phyloP scores from a whole-genome alignment of 1,140 invertebrate genomes.

The Lanistes nyassanus region DNA sequence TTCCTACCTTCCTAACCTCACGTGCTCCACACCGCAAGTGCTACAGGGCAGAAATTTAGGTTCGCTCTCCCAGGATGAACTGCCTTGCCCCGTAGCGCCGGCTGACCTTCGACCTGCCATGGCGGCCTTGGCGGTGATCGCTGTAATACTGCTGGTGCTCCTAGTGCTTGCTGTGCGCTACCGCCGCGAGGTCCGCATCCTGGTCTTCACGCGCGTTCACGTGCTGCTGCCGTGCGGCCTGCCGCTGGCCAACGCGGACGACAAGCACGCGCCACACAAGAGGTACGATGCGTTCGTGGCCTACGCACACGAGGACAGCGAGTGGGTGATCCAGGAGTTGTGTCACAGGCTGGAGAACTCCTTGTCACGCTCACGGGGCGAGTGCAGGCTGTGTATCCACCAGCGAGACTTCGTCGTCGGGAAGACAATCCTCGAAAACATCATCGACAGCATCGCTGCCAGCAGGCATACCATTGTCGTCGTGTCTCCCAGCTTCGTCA shows the following conservation, averaged over 20 bases:
- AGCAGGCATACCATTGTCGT: conserved; percentile 90
- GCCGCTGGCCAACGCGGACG: neutral
- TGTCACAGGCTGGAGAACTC: conserved; percentile 38
- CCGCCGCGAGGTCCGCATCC: conserved; percentile 39
- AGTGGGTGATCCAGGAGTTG: conserved; percentile 47
- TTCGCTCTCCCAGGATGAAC: neutral
- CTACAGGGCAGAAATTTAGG: neutral
- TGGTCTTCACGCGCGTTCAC: conserved; percentile 40
- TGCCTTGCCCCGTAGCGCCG: neutral
- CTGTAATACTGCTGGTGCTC: neutral
- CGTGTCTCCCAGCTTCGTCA: conserved; percentile 89
- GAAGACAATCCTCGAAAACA: conserved; percentile 81
- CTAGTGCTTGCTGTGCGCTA: conserved; percentile 14
- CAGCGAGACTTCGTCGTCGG: conserved; percentile 54
- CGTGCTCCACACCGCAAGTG: neutral
- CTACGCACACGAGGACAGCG: conserved; percentile 44
- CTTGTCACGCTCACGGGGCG: neutral
- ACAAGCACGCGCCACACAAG: conserved; percentile 24
- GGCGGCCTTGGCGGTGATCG: conserved; percentile 3
- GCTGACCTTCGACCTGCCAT: conserved; percentile 10
- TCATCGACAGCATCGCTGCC: conserved; percentile 89
- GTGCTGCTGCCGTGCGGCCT: conserved; percentile 37
- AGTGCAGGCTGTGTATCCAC: conserved; percentile 51
- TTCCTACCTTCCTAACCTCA: conserved; percentile 6
- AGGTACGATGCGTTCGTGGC: conserved; percentile 53